Conservation (phyloP, 2,888 invertebrate genomes). For the Lasioglossum morio region DNA sequence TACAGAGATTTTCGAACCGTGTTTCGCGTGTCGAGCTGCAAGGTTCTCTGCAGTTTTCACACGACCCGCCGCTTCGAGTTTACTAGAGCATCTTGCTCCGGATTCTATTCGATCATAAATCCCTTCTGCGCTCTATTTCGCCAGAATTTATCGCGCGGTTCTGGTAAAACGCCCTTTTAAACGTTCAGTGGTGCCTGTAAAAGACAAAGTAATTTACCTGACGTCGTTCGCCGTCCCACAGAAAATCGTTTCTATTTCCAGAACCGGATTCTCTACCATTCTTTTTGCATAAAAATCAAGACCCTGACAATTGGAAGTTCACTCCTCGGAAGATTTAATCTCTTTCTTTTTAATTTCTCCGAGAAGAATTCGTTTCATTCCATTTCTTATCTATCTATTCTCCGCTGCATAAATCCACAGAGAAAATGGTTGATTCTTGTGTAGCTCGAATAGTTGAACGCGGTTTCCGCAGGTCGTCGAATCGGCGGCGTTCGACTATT, state of each 20-base stretch:
- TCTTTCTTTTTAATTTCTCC: background rate
- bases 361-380: background rate
- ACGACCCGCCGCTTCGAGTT: background rate
- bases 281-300: background rate
- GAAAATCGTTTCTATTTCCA: background rate
- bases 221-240: background rate
- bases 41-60: background rate
- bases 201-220: background rate
- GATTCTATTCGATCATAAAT: conserved; percentile 17
- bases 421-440: background rate
- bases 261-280: background rate
- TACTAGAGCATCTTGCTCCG: background rate
- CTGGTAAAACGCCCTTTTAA: background rate
- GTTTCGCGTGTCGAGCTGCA: background rate
- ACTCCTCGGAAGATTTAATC: background rate
- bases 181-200: background rate
- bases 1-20: conserved; percentile 14
- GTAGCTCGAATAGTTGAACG: background rate
- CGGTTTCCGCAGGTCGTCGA: background rate
- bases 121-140: conserved; percentile 8
- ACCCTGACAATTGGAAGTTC: background rate
- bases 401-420: background rate
- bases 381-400: background rate
- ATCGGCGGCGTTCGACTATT: background rate
- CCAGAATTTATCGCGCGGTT: background rate